Conservation (phyloP, 1,140 invertebrate species). For the Penaeus japonicus region DNA sequence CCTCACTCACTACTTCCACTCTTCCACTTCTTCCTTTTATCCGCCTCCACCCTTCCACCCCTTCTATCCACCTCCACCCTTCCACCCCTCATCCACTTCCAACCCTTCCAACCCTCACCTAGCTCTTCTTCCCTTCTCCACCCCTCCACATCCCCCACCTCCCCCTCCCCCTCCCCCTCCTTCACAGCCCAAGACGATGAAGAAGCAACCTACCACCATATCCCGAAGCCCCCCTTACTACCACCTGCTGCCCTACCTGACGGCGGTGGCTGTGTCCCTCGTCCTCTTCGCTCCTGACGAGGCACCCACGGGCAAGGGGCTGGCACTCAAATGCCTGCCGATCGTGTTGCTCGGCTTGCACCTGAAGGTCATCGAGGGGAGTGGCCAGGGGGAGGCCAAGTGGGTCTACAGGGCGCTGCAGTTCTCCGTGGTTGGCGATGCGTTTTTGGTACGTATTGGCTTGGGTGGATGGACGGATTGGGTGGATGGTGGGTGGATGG, state of each 20-base stretch:
- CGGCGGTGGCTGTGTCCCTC: conserved; percentile 6
- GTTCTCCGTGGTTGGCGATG: conserved; percentile 19
- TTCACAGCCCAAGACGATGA: too few relatives aligned
- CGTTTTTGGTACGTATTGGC: background rate
- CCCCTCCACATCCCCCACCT: too few relatives aligned
- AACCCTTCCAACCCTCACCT: too few relatives aligned
- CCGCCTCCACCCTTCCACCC: too few relatives aligned
- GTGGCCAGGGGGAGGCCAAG: background rate
- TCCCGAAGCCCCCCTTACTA: background rate
- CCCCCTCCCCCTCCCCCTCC: too few relatives aligned
- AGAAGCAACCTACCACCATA: too few relatives aligned
- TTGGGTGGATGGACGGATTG: background rate
- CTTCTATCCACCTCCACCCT: too few relatives aligned
- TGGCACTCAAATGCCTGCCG: background rate
- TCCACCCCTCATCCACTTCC: too few relatives aligned
- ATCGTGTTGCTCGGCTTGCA: background rate
- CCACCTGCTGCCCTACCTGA: background rate
- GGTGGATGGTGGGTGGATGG: too few relatives aligned
- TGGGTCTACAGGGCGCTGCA: background rate
- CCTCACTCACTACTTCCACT: too few relatives aligned
- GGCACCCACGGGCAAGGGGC: background rate
- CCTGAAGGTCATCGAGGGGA: background rate
- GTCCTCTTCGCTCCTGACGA: background rate
- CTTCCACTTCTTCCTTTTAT: too few relatives aligned
- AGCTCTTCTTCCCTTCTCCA: too few relatives aligned